Evolutionary conservation across 2,113 vertebrate genomes (phyloP).

Genomic region (Peromyscus polionotus): DNA sequence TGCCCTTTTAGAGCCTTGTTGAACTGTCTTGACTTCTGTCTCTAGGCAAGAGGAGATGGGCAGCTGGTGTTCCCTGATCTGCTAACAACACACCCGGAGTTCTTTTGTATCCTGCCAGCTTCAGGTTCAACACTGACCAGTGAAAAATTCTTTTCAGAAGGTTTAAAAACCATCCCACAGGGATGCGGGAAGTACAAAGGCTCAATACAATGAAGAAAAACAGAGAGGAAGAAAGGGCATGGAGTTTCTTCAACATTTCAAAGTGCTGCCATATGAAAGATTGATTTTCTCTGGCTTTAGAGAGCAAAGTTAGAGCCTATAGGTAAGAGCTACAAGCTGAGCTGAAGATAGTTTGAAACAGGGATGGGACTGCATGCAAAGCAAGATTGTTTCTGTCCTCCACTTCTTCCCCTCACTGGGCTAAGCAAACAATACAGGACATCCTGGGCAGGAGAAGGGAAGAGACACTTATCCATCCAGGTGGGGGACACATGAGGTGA

Average conservation of each 20-base stretch:
- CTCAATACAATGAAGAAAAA: not conserved
- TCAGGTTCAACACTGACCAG: not conserved
- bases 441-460: not conserved
- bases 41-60: not conserved
- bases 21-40: not conserved
- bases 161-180: not conserved
- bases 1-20: not conserved
- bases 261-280: not conserved
- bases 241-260: conserved; percentile 11
- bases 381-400: not conserved
- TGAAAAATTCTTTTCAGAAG: not conserved
- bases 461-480: not conserved
- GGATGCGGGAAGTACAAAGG: not conserved
- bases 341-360: not conserved
- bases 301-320: not conserved
- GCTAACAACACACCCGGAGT: not conserved
- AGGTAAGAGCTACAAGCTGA: not conserved
- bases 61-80: not conserved
- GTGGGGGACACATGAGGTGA: not conserved
- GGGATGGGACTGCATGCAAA: not conserved
- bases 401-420: not conserved
- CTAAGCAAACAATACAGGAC: not conserved
- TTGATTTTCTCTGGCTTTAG: not conserved
- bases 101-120: not conserved
- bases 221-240: not conserved